Evolutionary conservation across 2,113 vertebrate genomes (phyloP), one percentile per base, ranked within the genome.

Genomic region (Andinoacara biseriatus): DNA sequence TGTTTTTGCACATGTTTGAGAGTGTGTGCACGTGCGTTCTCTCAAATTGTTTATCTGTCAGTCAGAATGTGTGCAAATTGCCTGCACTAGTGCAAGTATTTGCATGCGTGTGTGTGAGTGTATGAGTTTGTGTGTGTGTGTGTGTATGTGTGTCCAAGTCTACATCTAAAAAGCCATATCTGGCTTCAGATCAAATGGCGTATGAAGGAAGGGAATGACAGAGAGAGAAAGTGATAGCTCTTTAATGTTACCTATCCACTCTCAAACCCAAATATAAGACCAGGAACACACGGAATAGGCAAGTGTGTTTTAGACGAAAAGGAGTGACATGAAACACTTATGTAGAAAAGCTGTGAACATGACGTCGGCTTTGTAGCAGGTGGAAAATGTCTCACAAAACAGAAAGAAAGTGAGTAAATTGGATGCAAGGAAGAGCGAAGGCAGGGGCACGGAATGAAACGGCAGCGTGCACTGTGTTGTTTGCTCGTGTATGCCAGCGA

Each of bases 191-290:
- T 95, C 94, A 94, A 94, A 93, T 90, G 86, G 61, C 77, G 93
- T 92, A 91, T 87, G 92, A 95, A 94, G 92, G 86, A 95, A 86
- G 86, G 91, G 91, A 93, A 89, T 94, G 94, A 94, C 92, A 93
- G 86, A 90, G 83, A 85, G 90, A 88, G 88, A 86, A 93, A 95
- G 88, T 94, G 93, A 95, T 93, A 90, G 91, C 90, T 91, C 91
- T 93, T 92, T 93, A 93, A 94, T 89, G 91, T 89, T 93, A 93
- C 91, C 95, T 88, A 92, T 94, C 91, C 91, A 93, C 93, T 93
- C 90, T 91, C 87, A 89, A 90, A 90, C 90, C 86, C 87, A 92
- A 95, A 94, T 91, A 94, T 91, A 92, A 93, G 90, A 93, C 82
- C 83, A 82, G 72, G 78, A 93, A 91, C 91, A 91, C 83, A 89